These are phyloP conservation scores for Heliconius eleuchia DNA, from an alignment of 1,140 invertebrate genomes.

Conservation along the genomic window DNA sequence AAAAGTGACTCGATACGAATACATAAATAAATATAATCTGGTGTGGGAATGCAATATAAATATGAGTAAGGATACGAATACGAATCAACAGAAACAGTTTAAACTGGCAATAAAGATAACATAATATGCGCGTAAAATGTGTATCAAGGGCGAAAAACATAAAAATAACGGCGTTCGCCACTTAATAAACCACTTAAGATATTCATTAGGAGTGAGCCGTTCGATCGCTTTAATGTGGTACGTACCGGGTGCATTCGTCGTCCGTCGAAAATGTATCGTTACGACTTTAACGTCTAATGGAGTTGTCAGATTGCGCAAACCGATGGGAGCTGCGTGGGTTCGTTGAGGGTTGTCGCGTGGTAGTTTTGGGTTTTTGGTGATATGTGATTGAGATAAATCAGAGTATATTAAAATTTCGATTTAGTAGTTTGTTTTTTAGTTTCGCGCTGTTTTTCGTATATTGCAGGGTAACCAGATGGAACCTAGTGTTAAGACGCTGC, in stretches of 20 bases:
- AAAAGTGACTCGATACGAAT: conserved; percentile 2
- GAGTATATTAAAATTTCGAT: too few species aligned
- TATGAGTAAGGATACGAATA: conserved; percentile 20
- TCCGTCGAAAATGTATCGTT: conserved; percentile 57
- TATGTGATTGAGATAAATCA: too few species aligned
- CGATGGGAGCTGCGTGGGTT: conserved; percentile 52
- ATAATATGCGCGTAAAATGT: conserved; percentile 45
- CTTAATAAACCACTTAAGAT: conserved; percentile 77
- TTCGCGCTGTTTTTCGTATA: too few species aligned
- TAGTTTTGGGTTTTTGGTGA: neutral
- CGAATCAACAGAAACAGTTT: conserved; percentile 31
- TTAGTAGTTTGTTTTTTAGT: too few species aligned
- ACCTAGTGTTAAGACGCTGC: too few species aligned
- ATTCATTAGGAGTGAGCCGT: conserved; percentile 67
- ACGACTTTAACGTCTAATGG: conserved; percentile 62
- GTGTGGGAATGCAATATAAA: conserved; percentile 22
- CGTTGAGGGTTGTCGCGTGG: conserved; percentile 41
- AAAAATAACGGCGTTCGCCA: conserved; percentile 74
- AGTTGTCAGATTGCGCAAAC: conserved; percentile 72
- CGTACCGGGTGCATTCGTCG: conserved; percentile 50
- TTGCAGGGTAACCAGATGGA: too few species aligned
- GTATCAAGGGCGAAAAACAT: conserved; percentile 56
- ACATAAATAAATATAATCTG: conserved; percentile 25
- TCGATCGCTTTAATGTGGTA: conserved; percentile 71
- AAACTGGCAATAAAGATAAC: conserved; percentile 48